Evolutionary conservation across 2,113 vertebrate species (phyloP), one percentile per base, ranked within the genome.

Genomic region (Gallinago jamesoni): DNA sequence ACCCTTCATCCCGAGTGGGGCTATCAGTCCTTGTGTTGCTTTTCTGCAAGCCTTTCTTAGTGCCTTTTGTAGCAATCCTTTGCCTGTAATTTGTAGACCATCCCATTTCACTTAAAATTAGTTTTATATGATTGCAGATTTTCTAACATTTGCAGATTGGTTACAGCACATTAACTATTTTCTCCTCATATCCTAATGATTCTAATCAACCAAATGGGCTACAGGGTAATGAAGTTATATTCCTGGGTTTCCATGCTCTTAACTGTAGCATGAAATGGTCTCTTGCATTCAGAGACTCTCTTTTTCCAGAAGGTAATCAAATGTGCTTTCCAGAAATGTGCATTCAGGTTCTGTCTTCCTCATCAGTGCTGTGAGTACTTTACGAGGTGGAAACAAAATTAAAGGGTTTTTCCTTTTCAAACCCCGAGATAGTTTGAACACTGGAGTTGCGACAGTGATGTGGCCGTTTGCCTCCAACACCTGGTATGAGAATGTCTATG

Each of bases 121-220:
- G 41, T 88, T 95, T 70, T 39, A 27, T 59, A 35, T 67, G 43
- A 63, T 81, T 84, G 85, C 64, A 67, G 45, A 63, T 95, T 96
- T 95, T 85, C 75, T 92, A 81, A 90, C 53, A 59, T 93, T 96
- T 90, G 72, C 79, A 84, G 73, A 68, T 48, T 60, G 52, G 79
- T 90, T 94, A 86, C 68, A 93, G 72, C 68, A 78, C 85, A 28
- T 72, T 70, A 70, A 88, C 72, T 70, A 31, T 95, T 93, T 77
- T 88, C 68, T 90, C 92, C 41, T 70, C 7, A 0, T 88, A 77
- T 80, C 41, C 50, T 95, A 70, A 94, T 86, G 67, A 76, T 57
- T 82, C 70, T 86, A 70, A 94, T 94, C 50, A 90, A 74, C 37
- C 59, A 28, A 95, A 91, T 47, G 77, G 50, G 53, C 55, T 69